A percentile compares a stretch with the other conserved stretches of the same genome.
phyloP scores from a whole-genome alignment of 2,888 invertebrate species.

The Nebria salina region DNA sequence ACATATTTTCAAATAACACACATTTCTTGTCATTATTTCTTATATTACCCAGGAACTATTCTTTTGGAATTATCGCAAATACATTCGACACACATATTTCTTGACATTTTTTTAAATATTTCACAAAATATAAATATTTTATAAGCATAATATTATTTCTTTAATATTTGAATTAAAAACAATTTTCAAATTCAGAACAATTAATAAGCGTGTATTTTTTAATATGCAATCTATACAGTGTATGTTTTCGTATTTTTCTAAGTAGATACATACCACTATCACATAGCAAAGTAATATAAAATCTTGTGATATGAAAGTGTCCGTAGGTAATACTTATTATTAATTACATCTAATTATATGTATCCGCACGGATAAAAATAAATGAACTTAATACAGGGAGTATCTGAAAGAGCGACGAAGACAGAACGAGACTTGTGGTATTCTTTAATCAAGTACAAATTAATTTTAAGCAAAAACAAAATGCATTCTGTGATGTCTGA shows the following conservation, averaged over 20 bases:
- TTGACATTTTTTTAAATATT: no score
- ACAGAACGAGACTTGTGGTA: constrained; percentile 21
- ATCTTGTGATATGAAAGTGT: background rate
- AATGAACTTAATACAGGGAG: constrained; percentile 23
- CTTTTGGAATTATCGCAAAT: no score
- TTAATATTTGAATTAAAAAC: no score
- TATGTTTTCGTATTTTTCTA: background rate
- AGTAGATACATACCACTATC: background rate
- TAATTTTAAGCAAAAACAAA: constrained; percentile 46
- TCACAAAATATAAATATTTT: no score
- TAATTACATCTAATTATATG: constrained; percentile 45
- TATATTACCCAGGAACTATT: no score
- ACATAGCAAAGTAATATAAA: background rate
- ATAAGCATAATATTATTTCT: no score
- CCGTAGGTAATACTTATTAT: constrained; percentile 19
- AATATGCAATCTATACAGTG: no score
- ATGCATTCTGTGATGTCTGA: constrained; percentile 32
- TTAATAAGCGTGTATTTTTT: no score
- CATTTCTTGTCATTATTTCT: background rate
- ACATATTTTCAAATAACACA: background rate
- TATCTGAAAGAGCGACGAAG: constrained; percentile 3
- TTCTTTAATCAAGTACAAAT: constrained; percentile 45
- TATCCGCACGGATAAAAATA: constrained; percentile 35
- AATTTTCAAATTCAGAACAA: no score
- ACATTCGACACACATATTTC: no score